Percentiles rank a stretch among this genome's conserved stretches.
phyloP scores from a whole-genome alignment of 1,140 invertebrate species.

The Bombus confusus region DNA sequence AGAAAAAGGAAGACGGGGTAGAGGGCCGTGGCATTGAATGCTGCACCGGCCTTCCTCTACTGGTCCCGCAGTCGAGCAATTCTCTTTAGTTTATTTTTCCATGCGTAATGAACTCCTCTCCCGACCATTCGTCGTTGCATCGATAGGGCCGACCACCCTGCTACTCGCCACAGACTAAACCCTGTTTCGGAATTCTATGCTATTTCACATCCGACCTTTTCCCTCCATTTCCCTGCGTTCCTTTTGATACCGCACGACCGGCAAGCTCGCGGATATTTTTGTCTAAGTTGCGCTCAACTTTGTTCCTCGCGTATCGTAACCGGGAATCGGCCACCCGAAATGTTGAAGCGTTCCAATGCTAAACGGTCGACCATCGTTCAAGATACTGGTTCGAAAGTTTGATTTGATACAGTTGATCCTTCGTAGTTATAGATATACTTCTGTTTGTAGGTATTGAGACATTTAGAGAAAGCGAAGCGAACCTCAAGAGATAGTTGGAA shows the following conservation, averaged over 20 bases:
- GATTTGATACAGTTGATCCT: neutral
- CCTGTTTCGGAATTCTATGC: constrained; percentile 66
- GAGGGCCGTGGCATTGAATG: constrained; percentile 64
- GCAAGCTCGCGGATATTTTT: constrained; percentile 38
- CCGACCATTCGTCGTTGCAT: constrained; percentile 63
- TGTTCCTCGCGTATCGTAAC: constrained; percentile 1
- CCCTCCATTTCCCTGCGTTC: constrained; percentile 23
- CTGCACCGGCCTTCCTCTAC: constrained; percentile 52
- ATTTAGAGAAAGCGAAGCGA: too few species aligned
- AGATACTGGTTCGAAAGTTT: neutral
- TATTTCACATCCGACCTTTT: constrained; percentile 61
- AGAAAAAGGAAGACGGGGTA: constrained; percentile 28
- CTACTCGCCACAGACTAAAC: constrained; percentile 59
- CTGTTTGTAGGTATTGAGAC: too few species aligned
- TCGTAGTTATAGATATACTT: too few species aligned
- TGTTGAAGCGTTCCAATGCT: neutral
- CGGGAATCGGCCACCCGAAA: neutral
- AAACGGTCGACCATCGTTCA: neutral
- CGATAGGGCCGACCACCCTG: constrained; percentile 61
- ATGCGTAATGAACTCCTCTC: constrained; percentile 71
- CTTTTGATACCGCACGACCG: constrained; percentile 42
- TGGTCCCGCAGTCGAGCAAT: constrained; percentile 54
- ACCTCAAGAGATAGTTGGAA: too few species aligned
- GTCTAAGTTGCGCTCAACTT: constrained; percentile 36
- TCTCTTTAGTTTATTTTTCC: constrained; percentile 75